phyloP scores from a whole-genome alignment of 2,113 vertebrate genomes.

The Lepidothrix coronata region DNA sequence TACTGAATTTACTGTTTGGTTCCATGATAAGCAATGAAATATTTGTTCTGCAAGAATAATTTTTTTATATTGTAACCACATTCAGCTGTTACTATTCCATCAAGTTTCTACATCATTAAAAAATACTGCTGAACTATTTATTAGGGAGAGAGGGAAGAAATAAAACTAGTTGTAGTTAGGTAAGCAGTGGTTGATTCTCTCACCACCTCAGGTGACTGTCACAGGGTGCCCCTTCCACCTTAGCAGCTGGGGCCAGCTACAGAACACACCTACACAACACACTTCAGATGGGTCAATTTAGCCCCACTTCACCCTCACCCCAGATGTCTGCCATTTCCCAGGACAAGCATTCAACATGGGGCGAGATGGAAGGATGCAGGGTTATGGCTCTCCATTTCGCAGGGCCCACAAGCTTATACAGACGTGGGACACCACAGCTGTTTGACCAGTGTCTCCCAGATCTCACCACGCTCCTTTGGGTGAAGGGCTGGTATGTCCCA shows the following conservation, averaged over 20 bases:
- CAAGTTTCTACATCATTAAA: background rate
- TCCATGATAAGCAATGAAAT: background rate
- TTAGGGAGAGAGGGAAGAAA: background rate
- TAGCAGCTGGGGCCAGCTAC: background rate
- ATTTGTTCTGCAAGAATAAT: background rate
- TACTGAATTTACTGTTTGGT: background rate
- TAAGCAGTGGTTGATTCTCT: background rate
- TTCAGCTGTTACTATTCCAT: background rate
- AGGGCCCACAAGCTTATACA: background rate
- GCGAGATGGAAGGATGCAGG: background rate
- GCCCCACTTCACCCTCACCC: background rate
- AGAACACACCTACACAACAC: background rate
- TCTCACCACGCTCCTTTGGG: background rate
- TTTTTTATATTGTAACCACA: background rate
- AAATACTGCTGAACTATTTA: background rate
- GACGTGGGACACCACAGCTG: background rate
- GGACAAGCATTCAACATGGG: background rate
- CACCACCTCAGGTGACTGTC: background rate
- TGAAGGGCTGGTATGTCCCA: background rate
- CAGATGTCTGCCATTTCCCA: background rate
- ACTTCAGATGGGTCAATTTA: background rate
- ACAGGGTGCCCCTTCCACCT: background rate
- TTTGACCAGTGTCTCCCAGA: background rate
- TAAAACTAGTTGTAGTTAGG: background rate
- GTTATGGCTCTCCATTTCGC: background rate